Evolutionary conservation across 35 echinoderm and acorn worm genomes (phyloP).

Genomic region (Patiria miniata): DNA sequence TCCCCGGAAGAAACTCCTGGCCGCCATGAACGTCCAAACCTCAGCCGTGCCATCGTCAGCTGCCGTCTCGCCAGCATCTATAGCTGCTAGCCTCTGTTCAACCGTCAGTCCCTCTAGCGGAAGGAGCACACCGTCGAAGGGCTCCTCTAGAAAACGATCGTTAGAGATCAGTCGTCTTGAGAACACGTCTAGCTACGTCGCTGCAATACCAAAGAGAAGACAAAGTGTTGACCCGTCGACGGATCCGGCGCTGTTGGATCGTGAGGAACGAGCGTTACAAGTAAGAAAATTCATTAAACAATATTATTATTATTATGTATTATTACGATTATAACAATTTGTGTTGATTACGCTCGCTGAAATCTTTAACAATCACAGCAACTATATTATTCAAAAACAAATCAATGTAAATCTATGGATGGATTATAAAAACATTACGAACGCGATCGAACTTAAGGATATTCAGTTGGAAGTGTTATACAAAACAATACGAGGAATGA

Average conservation of each 20-base stretch:
- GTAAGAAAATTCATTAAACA: conserved; percentile 10
- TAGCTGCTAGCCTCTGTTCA: not conserved
- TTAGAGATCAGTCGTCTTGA: conserved; percentile 41
- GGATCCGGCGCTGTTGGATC: conserved; percentile 43
- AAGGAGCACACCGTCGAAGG: not conserved
- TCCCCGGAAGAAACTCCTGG: conserved; percentile 49
- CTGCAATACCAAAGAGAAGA: conserved; percentile 12
- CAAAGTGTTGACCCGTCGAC: conserved; percentile 40
- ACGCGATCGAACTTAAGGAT: no score
- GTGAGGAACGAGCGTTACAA: conserved; percentile 72
- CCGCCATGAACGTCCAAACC: not conserved
- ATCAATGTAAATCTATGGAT: no score
- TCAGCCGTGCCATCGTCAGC: no score
- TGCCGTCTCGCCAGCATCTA: not conserved
- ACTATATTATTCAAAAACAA: no score
- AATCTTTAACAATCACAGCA: no score
- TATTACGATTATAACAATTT: no score
- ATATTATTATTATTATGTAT: not conserved
- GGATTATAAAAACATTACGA: no score
- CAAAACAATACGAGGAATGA: no score
- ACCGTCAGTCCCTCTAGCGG: not conserved
- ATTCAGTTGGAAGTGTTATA: no score
- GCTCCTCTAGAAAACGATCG: conserved; percentile 4
- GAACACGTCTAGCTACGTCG: conserved; percentile 52
- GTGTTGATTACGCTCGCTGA: no score